phyloP scores from a whole-genome alignment of 2,797 vertebrate species.

The Gymnoscopelus microlampas region DNA sequence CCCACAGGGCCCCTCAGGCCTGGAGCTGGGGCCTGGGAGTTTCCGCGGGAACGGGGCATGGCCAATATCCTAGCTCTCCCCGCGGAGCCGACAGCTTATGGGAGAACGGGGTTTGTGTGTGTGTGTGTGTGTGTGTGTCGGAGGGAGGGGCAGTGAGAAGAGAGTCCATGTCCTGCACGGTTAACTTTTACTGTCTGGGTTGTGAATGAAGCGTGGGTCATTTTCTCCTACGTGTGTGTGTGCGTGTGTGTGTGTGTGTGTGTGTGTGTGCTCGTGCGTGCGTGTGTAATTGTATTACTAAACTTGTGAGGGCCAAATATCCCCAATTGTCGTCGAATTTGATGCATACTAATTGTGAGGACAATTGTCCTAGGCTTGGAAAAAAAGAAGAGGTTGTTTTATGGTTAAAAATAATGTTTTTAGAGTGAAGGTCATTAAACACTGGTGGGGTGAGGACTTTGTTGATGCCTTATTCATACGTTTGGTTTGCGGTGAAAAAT shows the following conservation, averaged over 20 bases:
- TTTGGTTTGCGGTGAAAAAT: too few relatives aligned
- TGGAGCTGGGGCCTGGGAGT: slow-evolving; percentile 19
- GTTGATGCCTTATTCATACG: neutral
- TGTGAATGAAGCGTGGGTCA: too few relatives aligned
- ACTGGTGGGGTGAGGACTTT: neutral
- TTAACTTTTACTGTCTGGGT: slow-evolving; percentile 33
- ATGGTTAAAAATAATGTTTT: too few relatives aligned
- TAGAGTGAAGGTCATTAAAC: too few relatives aligned
- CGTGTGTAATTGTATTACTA: too few relatives aligned
- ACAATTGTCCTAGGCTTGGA: too few relatives aligned
- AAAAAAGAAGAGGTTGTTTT: too few relatives aligned
- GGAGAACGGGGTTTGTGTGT: slow-evolving; percentile 3
- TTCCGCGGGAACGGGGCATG: slow-evolving; percentile 32
- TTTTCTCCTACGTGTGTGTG: neutral
- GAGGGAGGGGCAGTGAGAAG: slow-evolving; percentile 21
- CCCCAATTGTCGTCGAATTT: too few relatives aligned
- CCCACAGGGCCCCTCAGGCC: slow-evolving; percentile 16
- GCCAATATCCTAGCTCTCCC: slow-evolving; percentile 29
- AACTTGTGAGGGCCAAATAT: too few relatives aligned
- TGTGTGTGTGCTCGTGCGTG: neutral
- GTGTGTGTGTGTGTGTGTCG: slow-evolving; percentile 4
- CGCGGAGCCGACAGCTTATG: slow-evolving; percentile 24
- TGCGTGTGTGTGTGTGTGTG: neutral
- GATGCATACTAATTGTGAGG: too few relatives aligned
- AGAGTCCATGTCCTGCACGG: slow-evolving; percentile 4